Evolutionary conservation across 2,888 invertebrate genomes (phyloP).

Genomic region (Drosophila anceps): DNA sequence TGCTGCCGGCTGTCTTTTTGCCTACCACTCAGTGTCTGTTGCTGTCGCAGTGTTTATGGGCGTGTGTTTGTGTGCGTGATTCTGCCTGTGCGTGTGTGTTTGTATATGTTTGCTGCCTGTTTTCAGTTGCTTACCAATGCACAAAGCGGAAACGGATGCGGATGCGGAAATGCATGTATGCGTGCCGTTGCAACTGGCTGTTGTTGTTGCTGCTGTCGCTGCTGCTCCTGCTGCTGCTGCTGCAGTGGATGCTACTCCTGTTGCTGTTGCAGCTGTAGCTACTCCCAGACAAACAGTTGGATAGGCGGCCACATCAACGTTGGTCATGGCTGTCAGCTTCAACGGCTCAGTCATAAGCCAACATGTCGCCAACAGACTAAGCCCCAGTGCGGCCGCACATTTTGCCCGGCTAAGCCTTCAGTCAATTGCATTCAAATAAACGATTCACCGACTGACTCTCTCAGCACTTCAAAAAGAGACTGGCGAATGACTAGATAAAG

Average conservation of each 20-base stretch:
- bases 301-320: constrained; percentile 27
- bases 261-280: constrained; percentile 28
- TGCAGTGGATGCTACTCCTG: constrained; percentile 32
- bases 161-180: constrained; percentile 79
- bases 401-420: constrained; percentile 68
- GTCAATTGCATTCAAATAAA: constrained; percentile 80
- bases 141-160: constrained; percentile 80
- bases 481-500: constrained; percentile 32
- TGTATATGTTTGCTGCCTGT: constrained; percentile 38
- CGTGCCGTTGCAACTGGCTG: constrained; percentile 64
- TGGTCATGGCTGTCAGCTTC: constrained; percentile 26
- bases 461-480: constrained; percentile 41
- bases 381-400: constrained; percentile 65
- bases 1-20: constrained; percentile 46
- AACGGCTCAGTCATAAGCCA: constrained; percentile 71
- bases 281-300: constrained; percentile 11
- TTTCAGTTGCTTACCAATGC: constrained; percentile 72
- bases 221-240: constrained; percentile 38
- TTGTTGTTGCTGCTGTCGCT: constrained; percentile 33
- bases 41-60: constrained; percentile 14
- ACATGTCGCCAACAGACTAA: constrained; percentile 77
- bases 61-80: background rate
- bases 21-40: constrained; percentile 41
- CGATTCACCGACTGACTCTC: constrained; percentile 40
- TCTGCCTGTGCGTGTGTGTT: constrained; percentile 9